These are phyloP conservation scores for Pyrrhia umbra DNA, from an alignment of 2,888 invertebrate species.

Conservation along the genomic window DNA sequence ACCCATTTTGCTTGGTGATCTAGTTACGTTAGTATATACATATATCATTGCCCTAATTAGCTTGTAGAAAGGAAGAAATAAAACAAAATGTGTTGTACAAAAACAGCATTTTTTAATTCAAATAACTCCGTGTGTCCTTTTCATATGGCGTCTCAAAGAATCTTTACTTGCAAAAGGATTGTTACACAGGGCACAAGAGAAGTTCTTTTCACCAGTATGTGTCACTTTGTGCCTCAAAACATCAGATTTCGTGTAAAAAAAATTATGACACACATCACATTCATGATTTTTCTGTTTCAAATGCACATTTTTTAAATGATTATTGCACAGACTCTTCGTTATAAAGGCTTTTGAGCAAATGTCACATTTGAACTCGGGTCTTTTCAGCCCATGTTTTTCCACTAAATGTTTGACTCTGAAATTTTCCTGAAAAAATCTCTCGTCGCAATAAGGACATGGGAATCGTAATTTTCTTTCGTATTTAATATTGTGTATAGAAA, in stretches of 20 bases:
- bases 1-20: not conserved
- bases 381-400: slow-evolving; percentile 73
- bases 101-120: slow-evolving; percentile 40
- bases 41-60: too few species aligned
- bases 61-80: not conserved
- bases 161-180: slow-evolving; percentile 80
- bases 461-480: slow-evolving; percentile 73
- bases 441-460: slow-evolving; percentile 76
- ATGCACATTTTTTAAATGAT: slow-evolving; percentile 82
- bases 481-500: slow-evolving; percentile 55
- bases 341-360: slow-evolving; percentile 79
- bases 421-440: slow-evolving; percentile 79
- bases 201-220: slow-evolving; percentile 81
- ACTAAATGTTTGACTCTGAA: slow-evolving; percentile 72
- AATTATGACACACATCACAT: slow-evolving; percentile 79
- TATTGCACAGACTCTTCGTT: slow-evolving; percentile 79
- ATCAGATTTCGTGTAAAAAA: slow-evolving; percentile 83
- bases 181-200: slow-evolving; percentile 74
- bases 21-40: too few species aligned
- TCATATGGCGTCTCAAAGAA: slow-evolving; percentile 80
- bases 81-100: not conserved
- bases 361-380: slow-evolving; percentile 76
- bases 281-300: slow-evolving; percentile 81
- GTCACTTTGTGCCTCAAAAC: slow-evolving; percentile 77
- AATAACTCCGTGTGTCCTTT: slow-evolving; percentile 72